Conservation (phyloP, 1,140 invertebrate species). For the Anastrepha ludens region DNA sequence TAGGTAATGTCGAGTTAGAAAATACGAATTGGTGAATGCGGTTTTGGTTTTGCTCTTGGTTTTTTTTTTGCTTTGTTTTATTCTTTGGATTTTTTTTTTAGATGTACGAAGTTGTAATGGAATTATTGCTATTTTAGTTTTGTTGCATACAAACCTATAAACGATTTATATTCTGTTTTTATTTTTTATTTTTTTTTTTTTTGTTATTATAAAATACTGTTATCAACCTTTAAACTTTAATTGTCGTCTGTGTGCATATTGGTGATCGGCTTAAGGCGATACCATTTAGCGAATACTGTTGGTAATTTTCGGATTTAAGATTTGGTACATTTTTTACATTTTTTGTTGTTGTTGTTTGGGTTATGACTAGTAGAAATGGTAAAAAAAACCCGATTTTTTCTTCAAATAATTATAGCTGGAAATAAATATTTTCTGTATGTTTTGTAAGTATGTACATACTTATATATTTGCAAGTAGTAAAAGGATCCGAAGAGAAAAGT, state of each 20-base stretch:
- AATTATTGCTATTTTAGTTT: background rate
- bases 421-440: background rate
- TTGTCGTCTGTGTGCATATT: conserved; percentile 30
- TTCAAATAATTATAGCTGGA: background rate
- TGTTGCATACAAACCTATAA: conserved; percentile 17
- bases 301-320: background rate
- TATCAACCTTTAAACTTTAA: conserved; percentile 45
- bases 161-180: background rate
- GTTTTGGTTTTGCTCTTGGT: background rate
- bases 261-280: background rate
- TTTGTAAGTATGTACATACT: background rate
- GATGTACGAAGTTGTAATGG: background rate
- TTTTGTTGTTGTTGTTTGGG: background rate
- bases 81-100: background rate
- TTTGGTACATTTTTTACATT: background rate
- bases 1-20: background rate
- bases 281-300: conserved; percentile 24
- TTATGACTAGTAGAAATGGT: background rate
- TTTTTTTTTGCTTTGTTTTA: background rate
- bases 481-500: background rate
- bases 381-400: background rate
- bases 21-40: background rate
- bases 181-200: too few relatives aligned
- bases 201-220: conserved; percentile 32
- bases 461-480: background rate